Percentiles rank a stretch among this genome's conserved stretches.
phyloP scores from a whole-genome alignment of 1,140 invertebrate species.

The Tetramorium alpestre region DNA sequence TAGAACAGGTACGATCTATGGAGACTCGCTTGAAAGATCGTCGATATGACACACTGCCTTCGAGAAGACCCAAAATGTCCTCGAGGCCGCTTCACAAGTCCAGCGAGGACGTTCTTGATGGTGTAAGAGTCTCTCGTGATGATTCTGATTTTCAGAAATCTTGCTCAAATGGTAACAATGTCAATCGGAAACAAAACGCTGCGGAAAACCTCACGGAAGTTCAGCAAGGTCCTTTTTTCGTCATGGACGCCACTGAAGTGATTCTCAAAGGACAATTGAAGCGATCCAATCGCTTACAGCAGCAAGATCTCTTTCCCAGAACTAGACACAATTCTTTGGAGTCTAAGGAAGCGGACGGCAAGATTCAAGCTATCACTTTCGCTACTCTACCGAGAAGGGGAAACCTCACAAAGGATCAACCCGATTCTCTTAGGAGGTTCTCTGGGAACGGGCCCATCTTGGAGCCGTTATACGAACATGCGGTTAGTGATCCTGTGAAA shows the following conservation, averaged over 20 bases:
- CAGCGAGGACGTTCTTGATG: constrained; percentile 79
- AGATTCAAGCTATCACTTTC: constrained; percentile 55
- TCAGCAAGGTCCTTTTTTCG: constrained; percentile 38
- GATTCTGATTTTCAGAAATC: constrained; percentile 62
- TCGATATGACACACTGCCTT: constrained; percentile 80
- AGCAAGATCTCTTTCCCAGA: constrained; percentile 24
- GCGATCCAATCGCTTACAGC: constrained; percentile 48
- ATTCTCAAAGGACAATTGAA: constrained; percentile 75
- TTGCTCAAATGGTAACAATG: constrained; percentile 70
- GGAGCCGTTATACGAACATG: constrained; percentile 85
- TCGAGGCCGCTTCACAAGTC: constrained; percentile 78
- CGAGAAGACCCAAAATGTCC: constrained; percentile 65
- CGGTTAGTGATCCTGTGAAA: constrained; percentile 81
- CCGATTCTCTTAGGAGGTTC: constrained; percentile 75
- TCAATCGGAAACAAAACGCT: constrained; percentile 57
- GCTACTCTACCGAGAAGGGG: constrained; percentile 80
- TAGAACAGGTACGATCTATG: not conserved
- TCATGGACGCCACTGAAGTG: constrained; percentile 81
- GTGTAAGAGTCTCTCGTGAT: constrained; percentile 61
- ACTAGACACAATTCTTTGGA: constrained; percentile 77
- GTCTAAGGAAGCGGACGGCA: constrained; percentile 61
- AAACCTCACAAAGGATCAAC: constrained; percentile 65
- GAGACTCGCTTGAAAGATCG: constrained; percentile 51
- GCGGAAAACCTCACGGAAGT: not conserved
- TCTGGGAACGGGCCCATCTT: constrained; percentile 80